A percentile compares a stretch with the other conserved stretches of the same genome.
phyloP scores from a whole-genome alignment of 2,797 vertebrate species.

The Hephaestus fuliginosus region DNA sequence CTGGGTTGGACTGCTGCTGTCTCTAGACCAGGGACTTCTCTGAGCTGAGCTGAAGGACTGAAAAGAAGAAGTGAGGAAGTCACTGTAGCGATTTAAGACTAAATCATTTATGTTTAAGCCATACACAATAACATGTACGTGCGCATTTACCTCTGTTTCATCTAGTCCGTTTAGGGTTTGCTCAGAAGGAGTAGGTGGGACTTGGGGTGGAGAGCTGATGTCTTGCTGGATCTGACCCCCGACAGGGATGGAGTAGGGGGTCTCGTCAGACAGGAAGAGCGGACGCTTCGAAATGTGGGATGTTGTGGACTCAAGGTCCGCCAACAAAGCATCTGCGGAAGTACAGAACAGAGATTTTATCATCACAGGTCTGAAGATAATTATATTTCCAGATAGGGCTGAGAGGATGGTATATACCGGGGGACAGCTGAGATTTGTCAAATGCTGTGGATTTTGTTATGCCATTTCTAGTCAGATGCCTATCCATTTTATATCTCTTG shows the following conservation, averaged over 20 bases:
- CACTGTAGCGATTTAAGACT: background rate
- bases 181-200: constrained; percentile 85
- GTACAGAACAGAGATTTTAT: constrained; percentile 30
- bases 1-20: constrained; percentile 83
- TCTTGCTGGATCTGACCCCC: constrained; percentile 89
- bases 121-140: background rate
- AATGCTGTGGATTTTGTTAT: background rate
- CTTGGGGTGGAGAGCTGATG: constrained; percentile 86
- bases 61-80: constrained; percentile 34
- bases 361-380: background rate
- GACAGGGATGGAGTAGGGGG: constrained; percentile 91
- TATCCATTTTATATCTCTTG: background rate
- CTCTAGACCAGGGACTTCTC: constrained; percentile 86
- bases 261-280: constrained; percentile 92
- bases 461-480: background rate
- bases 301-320: constrained; percentile 97
- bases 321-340: constrained; percentile 92
- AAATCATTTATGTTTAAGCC: background rate
- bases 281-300: constrained; percentile 95
- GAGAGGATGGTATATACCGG: background rate
- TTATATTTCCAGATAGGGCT: background rate
- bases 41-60: constrained; percentile 83
- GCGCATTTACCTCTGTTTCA: constrained; percentile 71
- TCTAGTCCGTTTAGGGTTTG: constrained; percentile 90
- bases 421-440: background rate